Base-by-base conservation (phyloP, 2,888 invertebrate species). In the Agriopis marginaria region DNA sequence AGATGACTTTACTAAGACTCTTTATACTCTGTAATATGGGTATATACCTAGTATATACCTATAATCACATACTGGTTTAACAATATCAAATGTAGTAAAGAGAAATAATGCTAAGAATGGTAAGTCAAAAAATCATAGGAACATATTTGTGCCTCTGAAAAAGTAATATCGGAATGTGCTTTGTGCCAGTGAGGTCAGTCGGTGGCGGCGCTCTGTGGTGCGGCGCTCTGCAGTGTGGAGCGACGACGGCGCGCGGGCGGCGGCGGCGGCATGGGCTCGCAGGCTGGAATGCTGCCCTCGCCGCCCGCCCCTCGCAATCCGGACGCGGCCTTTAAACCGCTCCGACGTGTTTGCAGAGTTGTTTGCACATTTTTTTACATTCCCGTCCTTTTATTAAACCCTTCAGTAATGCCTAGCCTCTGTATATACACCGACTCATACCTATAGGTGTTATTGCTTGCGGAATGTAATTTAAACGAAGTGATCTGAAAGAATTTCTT, bases 351-450 rank as follows among this genome's bases (percentile, higher is more conserved):
- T 94, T 91, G 91, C 91, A 83, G 87, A 93, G 89, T 92, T 91
- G 93, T 92, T 94, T 91, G 93, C 92, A 93, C 93, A 92, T 93
- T 94, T 93, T 93, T 91, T 93, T 92, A 91, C 91, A 91, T 92
- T 93, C 91, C 87, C 88, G 85, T 84, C 87, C 87, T 89, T 91
- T 90, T 91, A 92, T 90, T 91, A 89, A 88, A 85, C 87, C 84
- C 87, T 86, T 83, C 84, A 86, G 77, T 80, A 82, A 82, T 82
- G 79, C 80, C 82, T 81, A 82, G 74, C 79, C 79, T 77, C 69
- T 63, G 70, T 71, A 51, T 71, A 51, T 74, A 66, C 71, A 65
- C 66, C 65, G 68, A 71, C 70, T 65, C 70, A 56, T 70, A 69
- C 73, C 23, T 63, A 63, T 59, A 72, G 61, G 58, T 66, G 69